Evolutionary conservation across 1,140 invertebrate species (phyloP).

Genomic region (Aphidius ervi): DNA sequence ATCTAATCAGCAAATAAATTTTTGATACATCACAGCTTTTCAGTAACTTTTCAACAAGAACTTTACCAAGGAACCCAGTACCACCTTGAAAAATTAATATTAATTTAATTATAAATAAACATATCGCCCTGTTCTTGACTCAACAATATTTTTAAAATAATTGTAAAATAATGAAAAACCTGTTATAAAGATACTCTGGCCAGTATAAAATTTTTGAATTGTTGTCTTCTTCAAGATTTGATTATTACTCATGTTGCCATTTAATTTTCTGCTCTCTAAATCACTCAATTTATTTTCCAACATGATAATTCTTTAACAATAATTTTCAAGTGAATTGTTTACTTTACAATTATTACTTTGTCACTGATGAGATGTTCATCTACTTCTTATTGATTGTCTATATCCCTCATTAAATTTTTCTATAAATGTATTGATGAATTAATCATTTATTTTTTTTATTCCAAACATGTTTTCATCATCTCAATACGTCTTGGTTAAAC

Average conservation of each 20-base stretch:
- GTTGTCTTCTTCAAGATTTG: conserved; percentile 30
- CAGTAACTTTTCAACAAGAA: conserved; percentile 83
- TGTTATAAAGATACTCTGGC: conserved; percentile 42
- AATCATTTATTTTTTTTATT: too few relatives aligned
- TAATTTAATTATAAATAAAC: neutral
- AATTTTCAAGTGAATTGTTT: too few relatives aligned
- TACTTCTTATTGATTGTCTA: too few relatives aligned
- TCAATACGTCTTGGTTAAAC: too few relatives aligned
- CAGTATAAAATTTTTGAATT: conserved; percentile 40
- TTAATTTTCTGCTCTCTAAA: neutral
- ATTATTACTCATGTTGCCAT: conserved; percentile 29
- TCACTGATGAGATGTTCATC: too few relatives aligned
- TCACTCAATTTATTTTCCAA: too few relatives aligned
- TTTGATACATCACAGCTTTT: conserved; percentile 67
- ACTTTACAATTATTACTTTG: too few relatives aligned
- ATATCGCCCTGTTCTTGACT: neutral
- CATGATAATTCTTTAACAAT: too few relatives aligned
- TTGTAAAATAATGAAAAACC: conserved; percentile 25
- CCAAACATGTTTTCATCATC: too few relatives aligned
- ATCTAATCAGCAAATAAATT: conserved; percentile 76
- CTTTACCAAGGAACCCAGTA: conserved; percentile 85
- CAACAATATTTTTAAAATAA: too few relatives aligned
- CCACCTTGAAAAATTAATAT: conserved; percentile 58
- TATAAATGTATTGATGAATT: too few relatives aligned
- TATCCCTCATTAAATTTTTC: too few relatives aligned